Evolutionary conservation across 2,888 invertebrate species (phyloP).

Genomic region (Polyommatus iphigenia): DNA sequence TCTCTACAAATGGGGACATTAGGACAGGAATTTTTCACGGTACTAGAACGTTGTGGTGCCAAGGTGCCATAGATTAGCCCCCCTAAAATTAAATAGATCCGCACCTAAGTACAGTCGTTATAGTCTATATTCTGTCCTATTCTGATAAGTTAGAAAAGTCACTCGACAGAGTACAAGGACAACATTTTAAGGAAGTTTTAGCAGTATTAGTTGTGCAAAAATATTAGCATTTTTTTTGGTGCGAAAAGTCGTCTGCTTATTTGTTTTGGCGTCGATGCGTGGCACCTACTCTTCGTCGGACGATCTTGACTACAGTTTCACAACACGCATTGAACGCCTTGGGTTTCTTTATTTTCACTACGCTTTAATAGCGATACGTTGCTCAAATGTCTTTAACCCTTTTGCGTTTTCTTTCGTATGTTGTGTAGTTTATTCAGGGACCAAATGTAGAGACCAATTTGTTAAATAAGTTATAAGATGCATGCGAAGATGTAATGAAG

Average conservation of each 20-base stretch:
- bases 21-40: not conserved
- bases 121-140: not conserved
- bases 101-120: no score
- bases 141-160: not conserved
- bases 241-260: conserved; percentile 39
- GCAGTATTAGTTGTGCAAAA: no score
- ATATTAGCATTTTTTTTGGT: not conserved
- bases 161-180: no score
- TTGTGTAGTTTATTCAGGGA: not conserved
- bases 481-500: not conserved
- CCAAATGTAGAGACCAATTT: not conserved
- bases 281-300: conserved; percentile 41
- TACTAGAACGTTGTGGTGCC: not conserved
- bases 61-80: no score
- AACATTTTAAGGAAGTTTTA: not conserved
- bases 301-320: conserved; percentile 40
- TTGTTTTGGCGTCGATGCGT: conserved; percentile 41
- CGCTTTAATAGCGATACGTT: conserved; percentile 18
- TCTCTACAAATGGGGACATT: conserved; percentile 11
- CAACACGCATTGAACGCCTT: conserved; percentile 37
- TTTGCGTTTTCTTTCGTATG: not conserved
- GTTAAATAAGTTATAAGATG: not conserved
- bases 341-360: conserved; percentile 35
- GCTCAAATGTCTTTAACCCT: conserved; percentile 3
- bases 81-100: no score